Base-by-base conservation (phyloP, 1,140 invertebrate species). In the Nasonia longicornis region DNA sequence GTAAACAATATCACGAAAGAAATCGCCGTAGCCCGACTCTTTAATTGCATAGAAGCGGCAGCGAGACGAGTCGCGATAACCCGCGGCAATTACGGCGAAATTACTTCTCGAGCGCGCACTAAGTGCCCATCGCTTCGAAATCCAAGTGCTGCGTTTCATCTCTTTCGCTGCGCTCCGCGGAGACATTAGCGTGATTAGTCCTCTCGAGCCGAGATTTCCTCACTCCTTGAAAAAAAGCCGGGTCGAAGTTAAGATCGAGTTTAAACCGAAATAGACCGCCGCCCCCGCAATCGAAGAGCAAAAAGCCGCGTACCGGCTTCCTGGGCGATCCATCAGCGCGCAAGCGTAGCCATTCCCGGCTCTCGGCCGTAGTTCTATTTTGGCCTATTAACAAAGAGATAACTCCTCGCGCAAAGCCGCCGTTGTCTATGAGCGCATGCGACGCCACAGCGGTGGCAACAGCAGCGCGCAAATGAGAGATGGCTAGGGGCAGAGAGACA, bases 331-430 rank as follows among this genome's bases (percentile, higher is more conserved):
- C 52, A n/a, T 58, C 52, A 58, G 45, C 10, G 10, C 12, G 45
- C 31, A 6, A 35, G 31, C 31, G 4, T 35, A 35, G 31, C 3
- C 4, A 35, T 35, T 6, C 3, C 16, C 77, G 82, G 14, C 16
- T 29, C 64, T 29, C 29, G 64, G 26, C 26, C 1, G n/a, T 12
- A 22, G 64, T 67, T 31, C 70, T 72, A 72, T 72, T 72, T 72
- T 26, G n/a, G 70, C 70, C 16, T 58, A 48, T 72, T 72, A 45
- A 72, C 70, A 72, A 72, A 72, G 70, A 72, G 38, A 72, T 45
- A 45, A 72, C 52, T 58, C 14, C 0, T 20, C 20, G 8, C 16
- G 35, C 38, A 45, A 45, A 26, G n/a, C 70, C 11, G 64, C 4
- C 64, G 64, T 67, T 67, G 22, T 67, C 64, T 67, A 67, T n/a